Conservation (phyloP, 1,140 invertebrate species). For the Sycobia sp. region DNA sequence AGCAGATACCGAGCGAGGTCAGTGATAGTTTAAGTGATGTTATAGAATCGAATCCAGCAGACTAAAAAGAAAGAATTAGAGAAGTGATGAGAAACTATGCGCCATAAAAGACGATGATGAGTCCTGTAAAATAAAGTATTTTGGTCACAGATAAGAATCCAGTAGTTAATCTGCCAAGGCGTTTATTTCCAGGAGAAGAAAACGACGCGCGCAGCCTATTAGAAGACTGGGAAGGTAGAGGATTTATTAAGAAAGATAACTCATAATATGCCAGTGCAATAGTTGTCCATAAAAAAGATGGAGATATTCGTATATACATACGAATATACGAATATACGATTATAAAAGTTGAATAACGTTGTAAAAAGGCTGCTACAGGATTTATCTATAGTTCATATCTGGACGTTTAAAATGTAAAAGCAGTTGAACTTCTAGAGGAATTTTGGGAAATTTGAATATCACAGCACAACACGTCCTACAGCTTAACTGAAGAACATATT, state of each 20-base stretch:
- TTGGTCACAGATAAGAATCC: background rate
- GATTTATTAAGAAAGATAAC: slow-evolving; percentile 3
- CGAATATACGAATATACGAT: too few relatives aligned
- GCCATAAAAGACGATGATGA: background rate
- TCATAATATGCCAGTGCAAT: slow-evolving; percentile 11
- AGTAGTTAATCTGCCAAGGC: slow-evolving; percentile 9
- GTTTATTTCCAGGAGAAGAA: slow-evolving; percentile 22
- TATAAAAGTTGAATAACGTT: background rate
- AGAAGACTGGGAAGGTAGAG: slow-evolving; percentile 8
- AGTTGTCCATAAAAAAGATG: background rate
- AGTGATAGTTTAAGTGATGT: background rate
- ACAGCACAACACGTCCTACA: too few relatives aligned
- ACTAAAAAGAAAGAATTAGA: background rate
- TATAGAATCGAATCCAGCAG: background rate
- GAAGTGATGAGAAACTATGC: background rate
- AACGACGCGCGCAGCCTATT: slow-evolving; percentile 4
- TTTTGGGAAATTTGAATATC: too few relatives aligned
- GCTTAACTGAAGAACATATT: too few relatives aligned
- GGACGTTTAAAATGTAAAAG: too few relatives aligned
- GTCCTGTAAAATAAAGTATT: slow-evolving; percentile 12
- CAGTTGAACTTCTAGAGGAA: too few relatives aligned
- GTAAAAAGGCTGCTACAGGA: background rate
- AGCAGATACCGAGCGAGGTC: background rate
- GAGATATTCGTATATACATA: background rate
- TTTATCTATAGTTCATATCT: too few relatives aligned